Evolutionary conservation across 2,113 vertebrate genomes (phyloP).

Genomic region (Phylloscopus trochilus): DNA sequence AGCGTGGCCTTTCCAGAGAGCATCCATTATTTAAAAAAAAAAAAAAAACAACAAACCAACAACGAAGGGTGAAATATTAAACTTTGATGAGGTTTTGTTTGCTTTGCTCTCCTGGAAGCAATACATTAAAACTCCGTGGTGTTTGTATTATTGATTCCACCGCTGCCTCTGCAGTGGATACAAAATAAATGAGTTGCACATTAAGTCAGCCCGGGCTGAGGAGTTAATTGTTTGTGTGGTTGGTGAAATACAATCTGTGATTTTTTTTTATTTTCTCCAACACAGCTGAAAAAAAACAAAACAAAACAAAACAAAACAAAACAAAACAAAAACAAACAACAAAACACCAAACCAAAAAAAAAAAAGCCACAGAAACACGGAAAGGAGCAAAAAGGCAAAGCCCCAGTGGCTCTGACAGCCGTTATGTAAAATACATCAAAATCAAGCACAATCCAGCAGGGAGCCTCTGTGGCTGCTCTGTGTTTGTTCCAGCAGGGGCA

Average conservation of each 20-base stretch:
- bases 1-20: not conserved
- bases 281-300: not conserved
- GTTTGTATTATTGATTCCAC: not conserved
- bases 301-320: not conserved
- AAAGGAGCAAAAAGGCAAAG: not conserved
- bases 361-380: too few species aligned
- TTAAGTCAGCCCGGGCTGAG: not conserved
- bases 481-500: not conserved
- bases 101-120: not conserved
- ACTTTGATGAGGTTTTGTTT: not conserved
- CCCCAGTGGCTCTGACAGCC: not conserved
- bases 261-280: not conserved
- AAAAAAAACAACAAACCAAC: too few species aligned
- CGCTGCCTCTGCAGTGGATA: not conserved
- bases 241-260: not conserved
- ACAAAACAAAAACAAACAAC: not conserved
- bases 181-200: not conserved
- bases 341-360: too few species aligned
- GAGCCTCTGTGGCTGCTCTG: not conserved
- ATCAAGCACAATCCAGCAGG: rapidly evolving
- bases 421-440: not conserved
- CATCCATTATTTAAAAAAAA: not conserved
- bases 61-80: not conserved
- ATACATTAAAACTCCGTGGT: not conserved
- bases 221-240: not conserved